Evolutionary conservation across 2,113 vertebrate species (phyloP).

Genomic region (Australoheros scitulus): DNA sequence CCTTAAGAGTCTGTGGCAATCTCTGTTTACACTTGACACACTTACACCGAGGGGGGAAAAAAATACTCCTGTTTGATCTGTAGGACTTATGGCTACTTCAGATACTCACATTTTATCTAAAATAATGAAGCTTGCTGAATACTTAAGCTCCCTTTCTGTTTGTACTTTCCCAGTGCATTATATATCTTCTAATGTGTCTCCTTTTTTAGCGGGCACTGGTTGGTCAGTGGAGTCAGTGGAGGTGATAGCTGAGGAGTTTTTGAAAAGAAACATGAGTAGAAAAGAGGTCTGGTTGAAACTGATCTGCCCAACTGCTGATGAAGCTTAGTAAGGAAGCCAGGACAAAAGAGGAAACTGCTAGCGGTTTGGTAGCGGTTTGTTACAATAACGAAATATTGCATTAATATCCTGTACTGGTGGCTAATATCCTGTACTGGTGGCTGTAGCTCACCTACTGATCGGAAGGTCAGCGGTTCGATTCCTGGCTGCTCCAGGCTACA

Average conservation of each 20-base stretch:
- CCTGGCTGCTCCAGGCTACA: no score
- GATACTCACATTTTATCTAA: not conserved
- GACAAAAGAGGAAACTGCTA: not conserved
- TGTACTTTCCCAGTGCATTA: not conserved
- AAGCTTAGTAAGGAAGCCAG: not conserved
- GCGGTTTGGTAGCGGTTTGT: not conserved
- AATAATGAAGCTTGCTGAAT: fast-evolving
- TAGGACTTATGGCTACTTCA: not conserved
- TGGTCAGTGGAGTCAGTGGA: not conserved
- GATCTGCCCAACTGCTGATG: not conserved
- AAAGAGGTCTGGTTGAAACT: not conserved
- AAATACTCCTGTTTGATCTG: not conserved
- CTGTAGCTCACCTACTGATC: no score
- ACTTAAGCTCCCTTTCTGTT: not conserved
- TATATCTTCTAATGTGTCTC: not conserved
- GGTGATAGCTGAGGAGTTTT: not conserved
- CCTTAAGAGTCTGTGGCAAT: not conserved
- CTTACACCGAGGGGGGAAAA: fast-evolving
- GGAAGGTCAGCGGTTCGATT: no score
- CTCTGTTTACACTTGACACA: not conserved
- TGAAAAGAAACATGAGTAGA: not conserved
- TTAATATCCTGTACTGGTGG: not conserved
- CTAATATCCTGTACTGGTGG: no score
- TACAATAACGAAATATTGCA: not conserved
- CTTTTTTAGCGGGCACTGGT: not conserved